Conservation (phyloP, 2,797 vertebrate genomes). For the Tragelaphus eurycerus region DNA sequence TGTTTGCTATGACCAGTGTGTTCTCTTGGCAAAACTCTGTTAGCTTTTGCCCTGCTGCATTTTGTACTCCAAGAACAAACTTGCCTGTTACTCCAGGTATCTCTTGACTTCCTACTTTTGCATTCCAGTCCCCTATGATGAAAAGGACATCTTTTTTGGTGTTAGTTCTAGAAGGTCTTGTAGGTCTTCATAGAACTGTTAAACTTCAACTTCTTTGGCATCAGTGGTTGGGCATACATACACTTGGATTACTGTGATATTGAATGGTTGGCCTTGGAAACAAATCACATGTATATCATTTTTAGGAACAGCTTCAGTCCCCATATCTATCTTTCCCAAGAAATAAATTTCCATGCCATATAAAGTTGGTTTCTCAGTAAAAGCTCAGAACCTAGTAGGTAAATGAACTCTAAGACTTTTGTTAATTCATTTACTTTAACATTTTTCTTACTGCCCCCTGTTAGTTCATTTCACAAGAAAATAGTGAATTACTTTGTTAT, state of each 20-base stretch:
- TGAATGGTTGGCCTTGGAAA: not conserved
- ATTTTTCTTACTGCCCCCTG: not conserved
- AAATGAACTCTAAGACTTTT: not conserved
- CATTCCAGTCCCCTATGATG: not conserved
- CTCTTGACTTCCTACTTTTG: not conserved
- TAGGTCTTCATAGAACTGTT: not conserved
- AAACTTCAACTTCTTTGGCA: not conserved
- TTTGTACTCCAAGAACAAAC: not conserved
- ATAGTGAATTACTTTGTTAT: not conserved
- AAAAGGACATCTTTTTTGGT: not conserved
- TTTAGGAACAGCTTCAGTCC: not conserved
- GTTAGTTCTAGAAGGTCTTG: not conserved
- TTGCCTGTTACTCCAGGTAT: not conserved
- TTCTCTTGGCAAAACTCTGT: not conserved
- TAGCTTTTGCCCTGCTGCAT: not conserved
- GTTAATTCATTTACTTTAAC: not conserved
- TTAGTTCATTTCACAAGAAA: not conserved
- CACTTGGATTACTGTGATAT: not conserved
- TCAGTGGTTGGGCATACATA: not conserved
- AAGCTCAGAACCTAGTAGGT: not conserved
- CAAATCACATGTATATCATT: not conserved
- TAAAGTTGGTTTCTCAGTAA: not conserved
- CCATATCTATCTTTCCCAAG: not conserved
- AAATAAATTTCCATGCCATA: not conserved
- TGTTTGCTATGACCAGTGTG: not conserved